Percentiles rank a stretch among this genome's conserved stretches.
Conservation (phyloP, 2,797 vertebrate species). For the Crax fasciolata region DNA sequence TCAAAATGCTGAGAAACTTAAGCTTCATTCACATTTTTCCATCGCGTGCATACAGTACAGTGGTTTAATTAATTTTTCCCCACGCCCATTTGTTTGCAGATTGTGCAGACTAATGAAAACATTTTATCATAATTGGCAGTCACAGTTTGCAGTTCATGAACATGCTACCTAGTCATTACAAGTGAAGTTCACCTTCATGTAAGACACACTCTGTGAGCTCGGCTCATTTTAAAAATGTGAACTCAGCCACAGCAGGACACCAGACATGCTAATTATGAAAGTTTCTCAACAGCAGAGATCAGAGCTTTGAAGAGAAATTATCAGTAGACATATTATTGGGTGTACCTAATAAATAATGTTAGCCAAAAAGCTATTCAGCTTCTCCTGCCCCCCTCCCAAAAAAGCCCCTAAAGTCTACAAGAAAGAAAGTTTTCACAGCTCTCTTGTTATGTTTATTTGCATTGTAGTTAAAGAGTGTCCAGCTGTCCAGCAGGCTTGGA, state of each 20-base stretch:
- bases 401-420: not conserved
- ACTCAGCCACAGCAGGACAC: not conserved
- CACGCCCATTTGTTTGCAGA: not conserved
- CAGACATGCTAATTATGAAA: not conserved
- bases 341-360: not conserved
- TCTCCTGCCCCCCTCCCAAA: not conserved
- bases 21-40: not conserved
- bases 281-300: not conserved
- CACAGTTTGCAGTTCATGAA: not conserved
- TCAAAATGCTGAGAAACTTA: not conserved
- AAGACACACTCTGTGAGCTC: not conserved
- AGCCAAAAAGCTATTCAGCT: not conserved
- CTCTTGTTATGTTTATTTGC: not conserved
- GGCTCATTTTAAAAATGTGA: not conserved
- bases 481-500: not conserved
- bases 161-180: not conserved
- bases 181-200: not conserved
- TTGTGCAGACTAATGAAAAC: not conserved
- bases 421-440: not conserved
- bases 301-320: not conserved
- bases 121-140: not conserved
- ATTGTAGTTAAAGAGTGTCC: not conserved
- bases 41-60: not conserved
- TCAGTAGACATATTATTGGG: not conserved
- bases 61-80: constrained; percentile 19